Evolutionary conservation across 2,113 vertebrate species (phyloP), one percentile per base, ranked within the genome.

Genomic region (Dicerorhinus sumatrensis): DNA sequence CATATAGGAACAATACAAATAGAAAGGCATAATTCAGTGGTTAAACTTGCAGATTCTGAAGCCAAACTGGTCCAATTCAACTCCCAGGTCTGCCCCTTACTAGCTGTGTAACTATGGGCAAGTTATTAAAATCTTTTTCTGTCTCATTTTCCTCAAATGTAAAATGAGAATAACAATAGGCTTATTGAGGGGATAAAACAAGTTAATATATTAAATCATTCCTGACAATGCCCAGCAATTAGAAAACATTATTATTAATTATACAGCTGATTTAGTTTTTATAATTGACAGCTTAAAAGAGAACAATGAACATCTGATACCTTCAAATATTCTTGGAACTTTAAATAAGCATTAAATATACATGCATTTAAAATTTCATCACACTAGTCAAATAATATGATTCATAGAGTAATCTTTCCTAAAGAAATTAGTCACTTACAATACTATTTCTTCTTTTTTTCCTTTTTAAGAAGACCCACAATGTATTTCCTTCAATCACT

Each of bases 211-310:
- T 79, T 90, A 92, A 95, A 93, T 70, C 54, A 91, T 39, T 79
- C 60, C 58, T 29, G 31, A 90, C 36, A 82, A 86, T 81, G 20
- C n/a, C 46, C 67, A 16, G 48, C 65, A 91, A 82, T 82, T 95
- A 89, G 27, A 98, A 97, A 95, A 81, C 70, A 94, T 48, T 89
- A 96, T 85, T 91, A 94, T 95, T 85, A 93, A 95, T 79, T 80
- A 85, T 88, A 89, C 2, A 89, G 67, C 16, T 93, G 60, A 76
- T 80, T 96, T 93, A 77, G 51, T 91, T 39, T 92, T 93, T 92
- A 70, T 86, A 72, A 90, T 20, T 86, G 54, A 96, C 89, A 96
- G 56, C 75, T 93, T 95, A 96, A 94, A 96, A 88, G 46, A 70
- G 75, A 96, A 89, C 29, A 96, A 95, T 83, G 86, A 98, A 76